A percentile compares a stretch with the other conserved stretches of the same genome.
Evolutionary conservation across 2,113 vertebrate species (phyloP).

Genomic region (Entelurus aequoreus): DNA sequence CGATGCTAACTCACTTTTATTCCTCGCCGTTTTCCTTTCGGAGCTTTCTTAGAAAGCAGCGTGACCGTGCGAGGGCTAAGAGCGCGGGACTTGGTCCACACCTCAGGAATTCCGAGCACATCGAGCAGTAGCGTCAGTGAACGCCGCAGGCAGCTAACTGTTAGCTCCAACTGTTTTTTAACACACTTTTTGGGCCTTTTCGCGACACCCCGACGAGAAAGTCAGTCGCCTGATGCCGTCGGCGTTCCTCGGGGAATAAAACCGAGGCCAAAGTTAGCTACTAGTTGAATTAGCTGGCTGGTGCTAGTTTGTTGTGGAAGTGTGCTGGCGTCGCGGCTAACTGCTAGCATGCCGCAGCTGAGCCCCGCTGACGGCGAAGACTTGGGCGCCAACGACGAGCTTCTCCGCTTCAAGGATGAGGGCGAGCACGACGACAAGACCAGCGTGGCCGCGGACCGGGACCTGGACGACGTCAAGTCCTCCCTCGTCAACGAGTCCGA

Average conservation of each 20-base stretch:
- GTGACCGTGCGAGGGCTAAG: not conserved
- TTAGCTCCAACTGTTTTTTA: not conserved
- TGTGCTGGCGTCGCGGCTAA: not conserved
- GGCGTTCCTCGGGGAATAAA: not conserved
- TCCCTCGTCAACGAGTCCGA: slow-evolving; percentile 89
- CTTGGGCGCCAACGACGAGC: slow-evolving; percentile 84
- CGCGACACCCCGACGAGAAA: not conserved
- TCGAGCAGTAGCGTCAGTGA: slow-evolving; percentile 30
- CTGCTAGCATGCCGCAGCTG: slow-evolving; percentile 74
- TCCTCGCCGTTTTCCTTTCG: not conserved
- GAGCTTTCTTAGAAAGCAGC: fast-evolving
- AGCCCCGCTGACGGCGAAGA: slow-evolving; percentile 63
- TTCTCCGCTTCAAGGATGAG: slow-evolving; percentile 87
- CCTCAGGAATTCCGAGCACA: slow-evolving; percentile 27
- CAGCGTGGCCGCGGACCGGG: slow-evolving; percentile 76
- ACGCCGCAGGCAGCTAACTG: slow-evolving; percentile 29
- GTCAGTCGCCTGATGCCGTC: not conserved
- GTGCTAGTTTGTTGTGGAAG: not conserved
- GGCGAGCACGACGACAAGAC: slow-evolving; percentile 86
- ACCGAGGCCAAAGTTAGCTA: not conserved
- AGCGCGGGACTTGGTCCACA: slow-evolving; percentile 14
- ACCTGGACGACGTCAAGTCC: slow-evolving; percentile 89
- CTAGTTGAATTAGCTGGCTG: not conserved
- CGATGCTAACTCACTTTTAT: not conserved
- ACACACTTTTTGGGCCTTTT: not conserved